Percentiles rank a stretch among this genome's conserved stretches.
Evolutionary conservation across 1,140 invertebrate species (phyloP).

Genomic region (Cardiocondyla obscurior): DNA sequence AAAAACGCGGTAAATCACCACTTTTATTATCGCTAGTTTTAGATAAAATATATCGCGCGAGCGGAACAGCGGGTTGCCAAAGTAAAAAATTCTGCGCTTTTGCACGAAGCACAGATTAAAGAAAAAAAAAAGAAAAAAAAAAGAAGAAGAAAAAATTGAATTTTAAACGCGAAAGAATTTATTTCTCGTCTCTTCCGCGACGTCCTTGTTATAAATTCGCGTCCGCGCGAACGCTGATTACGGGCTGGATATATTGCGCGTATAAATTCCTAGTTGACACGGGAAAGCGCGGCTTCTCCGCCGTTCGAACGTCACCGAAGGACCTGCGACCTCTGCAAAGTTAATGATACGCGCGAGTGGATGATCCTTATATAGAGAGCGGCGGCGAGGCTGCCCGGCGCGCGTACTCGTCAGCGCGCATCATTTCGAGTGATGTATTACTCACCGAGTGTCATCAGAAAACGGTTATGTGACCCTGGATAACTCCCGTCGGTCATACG

Average conservation of each 20-base stretch:
- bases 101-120: background rate
- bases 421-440: slow-evolving; percentile 58
- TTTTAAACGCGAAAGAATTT: background rate
- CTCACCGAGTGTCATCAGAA: slow-evolving; percentile 54
- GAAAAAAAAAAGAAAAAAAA: too few species aligned
- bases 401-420: slow-evolving; percentile 7
- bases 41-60: background rate
- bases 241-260: slow-evolving; percentile 3
- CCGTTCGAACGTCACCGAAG: slow-evolving; percentile 47
- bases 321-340: slow-evolving; percentile 40
- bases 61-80: background rate
- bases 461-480: slow-evolving; percentile 65
- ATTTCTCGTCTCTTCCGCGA: background rate
- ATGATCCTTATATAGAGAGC: slow-evolving; percentile 27
- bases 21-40: background rate
- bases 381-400: background rate
- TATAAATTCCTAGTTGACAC: slow-evolving; percentile 40
- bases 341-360: slow-evolving; percentile 51
- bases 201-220: slow-evolving; percentile 22
- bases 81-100: background rate
- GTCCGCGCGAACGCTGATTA: slow-evolving; percentile 7
- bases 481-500: slow-evolving; percentile 43
- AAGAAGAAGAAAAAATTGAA: too few species aligned
- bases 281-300: slow-evolving; percentile 14
- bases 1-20: background rate